Conservation (phyloP, 2,888 invertebrate genomes). For the Patella pellucida region DNA sequence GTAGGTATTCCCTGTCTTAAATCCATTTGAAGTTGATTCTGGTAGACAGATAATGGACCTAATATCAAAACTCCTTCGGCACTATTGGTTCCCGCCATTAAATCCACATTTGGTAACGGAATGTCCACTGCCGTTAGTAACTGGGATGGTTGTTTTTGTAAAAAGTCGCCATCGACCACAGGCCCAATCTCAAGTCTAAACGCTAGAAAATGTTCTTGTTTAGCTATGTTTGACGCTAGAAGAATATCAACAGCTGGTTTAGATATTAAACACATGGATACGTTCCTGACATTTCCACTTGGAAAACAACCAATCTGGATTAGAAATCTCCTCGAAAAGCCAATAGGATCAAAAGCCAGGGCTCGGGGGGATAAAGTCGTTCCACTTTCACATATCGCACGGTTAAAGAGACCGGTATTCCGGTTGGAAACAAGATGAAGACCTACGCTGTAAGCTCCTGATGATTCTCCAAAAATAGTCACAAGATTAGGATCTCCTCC, state of each 20-base stretch:
- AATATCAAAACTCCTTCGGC: conserved; percentile 30
- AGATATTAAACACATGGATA: conserved; percentile 28
- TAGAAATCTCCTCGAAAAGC: conserved; percentile 22
- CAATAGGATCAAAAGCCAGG: conserved; percentile 26
- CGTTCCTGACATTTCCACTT: conserved; percentile 15
- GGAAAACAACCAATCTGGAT: conserved; percentile 23
- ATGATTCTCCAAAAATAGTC: conserved; percentile 57
- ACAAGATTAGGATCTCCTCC: conserved; percentile 45
- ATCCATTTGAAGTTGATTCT: conserved; percentile 21
- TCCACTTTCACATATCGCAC: conserved; percentile 52
- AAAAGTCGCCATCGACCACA: conserved; percentile 27
- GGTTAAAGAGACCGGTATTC: conserved; percentile 44
- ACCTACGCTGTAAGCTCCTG: conserved; percentile 43
- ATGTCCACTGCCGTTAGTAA: conserved; percentile 23
- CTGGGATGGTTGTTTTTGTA: conserved; percentile 15
- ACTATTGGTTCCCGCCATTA: conserved; percentile 29
- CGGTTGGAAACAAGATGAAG: conserved; percentile 47
- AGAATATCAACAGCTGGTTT: conserved; percentile 21
- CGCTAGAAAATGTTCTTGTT: not conserved
- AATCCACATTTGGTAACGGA: conserved; percentile 25
- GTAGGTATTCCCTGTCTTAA: conserved; percentile 24
- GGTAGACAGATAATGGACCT: conserved; percentile 19
- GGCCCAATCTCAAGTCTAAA: conserved; percentile 28
- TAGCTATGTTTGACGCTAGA: conserved; percentile 19
- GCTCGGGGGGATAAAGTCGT: conserved; percentile 34